These are phyloP conservation scores for Embidobia sp. DNA, from an alignment of 2,888 invertebrate species.

Conservation along the genomic window DNA sequence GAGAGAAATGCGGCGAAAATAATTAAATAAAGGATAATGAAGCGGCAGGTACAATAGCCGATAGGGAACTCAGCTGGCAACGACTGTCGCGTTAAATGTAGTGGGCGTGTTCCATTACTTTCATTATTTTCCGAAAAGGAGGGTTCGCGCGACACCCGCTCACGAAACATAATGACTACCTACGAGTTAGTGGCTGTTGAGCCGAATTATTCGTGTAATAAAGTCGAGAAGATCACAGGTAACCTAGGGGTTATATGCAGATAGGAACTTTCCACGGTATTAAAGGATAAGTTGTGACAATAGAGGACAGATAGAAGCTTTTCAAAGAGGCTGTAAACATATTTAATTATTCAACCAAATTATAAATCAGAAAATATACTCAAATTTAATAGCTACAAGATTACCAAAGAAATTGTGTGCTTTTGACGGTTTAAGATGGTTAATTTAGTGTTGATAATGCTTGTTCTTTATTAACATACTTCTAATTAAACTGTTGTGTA, in stretches of 20 bases:
- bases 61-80: conserved; percentile 66
- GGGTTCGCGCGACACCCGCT: conserved; percentile 74
- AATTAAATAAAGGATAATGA: conserved; percentile 71
- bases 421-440: no score
- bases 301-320: no score
- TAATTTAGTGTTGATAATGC: no score
- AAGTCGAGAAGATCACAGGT: conserved; percentile 55
- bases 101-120: conserved; percentile 81
- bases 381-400: no score
- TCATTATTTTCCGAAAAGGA: conserved; percentile 78
- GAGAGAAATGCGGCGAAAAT: conserved; percentile 65
- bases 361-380: no score
- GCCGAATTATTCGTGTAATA: conserved; percentile 61
- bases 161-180: conserved; percentile 58
- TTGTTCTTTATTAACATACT: no score
- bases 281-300: no score
- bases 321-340: no score
- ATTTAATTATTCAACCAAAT: no score
- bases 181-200: conserved; percentile 58
- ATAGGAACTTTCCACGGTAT: no score
- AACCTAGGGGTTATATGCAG: conserved; percentile 31
- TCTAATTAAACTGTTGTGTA: no score
- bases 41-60: conserved; percentile 77
- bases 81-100: conserved; percentile 76
- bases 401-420: no score